phyloP scores from a whole-genome alignment of 2,797 vertebrate species.

The Gymnocypris eckloni region DNA sequence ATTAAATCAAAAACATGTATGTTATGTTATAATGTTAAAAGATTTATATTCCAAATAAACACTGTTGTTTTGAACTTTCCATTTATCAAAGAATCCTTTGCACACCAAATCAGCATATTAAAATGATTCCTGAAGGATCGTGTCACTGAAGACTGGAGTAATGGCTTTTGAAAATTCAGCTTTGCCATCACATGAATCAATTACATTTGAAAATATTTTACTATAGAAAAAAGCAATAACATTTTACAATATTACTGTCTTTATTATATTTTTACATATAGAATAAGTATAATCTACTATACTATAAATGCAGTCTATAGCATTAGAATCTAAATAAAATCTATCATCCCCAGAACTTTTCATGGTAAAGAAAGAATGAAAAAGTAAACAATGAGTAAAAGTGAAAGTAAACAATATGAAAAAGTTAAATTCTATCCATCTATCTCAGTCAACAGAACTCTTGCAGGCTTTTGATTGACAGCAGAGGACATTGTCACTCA shows the following conservation, averaged over 20 bases:
- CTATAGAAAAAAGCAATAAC: not conserved
- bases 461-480: not conserved
- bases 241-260: not conserved
- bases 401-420: not conserved
- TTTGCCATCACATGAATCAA: not conserved
- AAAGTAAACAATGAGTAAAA: not conserved
- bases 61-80: not conserved
- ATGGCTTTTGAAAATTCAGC: not conserved
- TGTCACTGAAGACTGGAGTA: not conserved
- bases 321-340: not conserved
- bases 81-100: not conserved
- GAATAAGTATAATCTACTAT: not conserved
- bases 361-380: not conserved
- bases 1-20: not conserved
- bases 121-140: not conserved
- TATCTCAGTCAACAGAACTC: not conserved
- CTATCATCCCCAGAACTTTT: not conserved
- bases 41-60: not conserved
- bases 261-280: not conserved
- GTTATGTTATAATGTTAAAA: not conserved
- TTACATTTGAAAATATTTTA: not conserved
- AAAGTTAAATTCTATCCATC: not conserved
- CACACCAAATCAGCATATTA: not conserved
- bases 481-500: constrained; percentile 5
- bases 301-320: not conserved